Conservation (phyloP, 92 coral and sea anemone species). For the Bergia puertoricense region DNA sequence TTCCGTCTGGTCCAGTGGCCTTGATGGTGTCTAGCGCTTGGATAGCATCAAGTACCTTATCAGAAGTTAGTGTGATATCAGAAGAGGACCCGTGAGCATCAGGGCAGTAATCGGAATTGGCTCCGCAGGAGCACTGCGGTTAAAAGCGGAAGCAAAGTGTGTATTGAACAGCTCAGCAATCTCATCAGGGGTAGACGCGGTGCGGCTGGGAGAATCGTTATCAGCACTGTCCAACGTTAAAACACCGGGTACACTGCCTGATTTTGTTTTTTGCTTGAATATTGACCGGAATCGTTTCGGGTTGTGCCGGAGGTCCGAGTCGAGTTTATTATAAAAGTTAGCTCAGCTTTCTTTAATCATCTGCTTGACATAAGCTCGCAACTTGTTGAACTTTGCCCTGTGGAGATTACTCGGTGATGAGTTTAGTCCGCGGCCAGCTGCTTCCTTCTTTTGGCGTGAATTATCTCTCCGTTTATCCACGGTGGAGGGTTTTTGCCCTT, state of each 20-base stretch:
- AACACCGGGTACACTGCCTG: constrained; percentile 11
- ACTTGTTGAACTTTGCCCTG: not conserved
- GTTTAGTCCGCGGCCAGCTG: no score
- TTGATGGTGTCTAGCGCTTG: constrained; percentile 21
- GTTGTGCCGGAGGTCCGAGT: not conserved
- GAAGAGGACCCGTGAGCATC: not conserved
- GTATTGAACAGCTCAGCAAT: not conserved
- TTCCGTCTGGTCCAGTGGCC: constrained; percentile 21
- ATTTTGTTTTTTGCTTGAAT: constrained; percentile 14
- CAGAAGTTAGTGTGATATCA: constrained; percentile 13
- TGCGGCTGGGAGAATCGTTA: not conserved
- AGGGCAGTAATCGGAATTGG: constrained; percentile 4
- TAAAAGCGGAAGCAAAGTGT: constrained; percentile 9
- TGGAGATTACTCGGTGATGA: no score
- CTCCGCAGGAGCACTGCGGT: not conserved
- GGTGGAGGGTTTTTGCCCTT: no score
- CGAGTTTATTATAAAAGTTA: constrained; percentile 7
- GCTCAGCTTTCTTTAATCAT: not conserved
- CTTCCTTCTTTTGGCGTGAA: no score
- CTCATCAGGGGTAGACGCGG: no score
- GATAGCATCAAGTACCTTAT: constrained; percentile 18
- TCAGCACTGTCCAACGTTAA: not conserved
- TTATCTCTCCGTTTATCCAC: no score
- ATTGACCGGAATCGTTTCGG: constrained; percentile 25
- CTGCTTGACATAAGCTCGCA: constrained; percentile 6